Percentiles rank a stretch among this genome's conserved stretches.
Evolutionary conservation across 2,888 invertebrate species (phyloP).

Genomic region (Podabrus alpinus): DNA sequence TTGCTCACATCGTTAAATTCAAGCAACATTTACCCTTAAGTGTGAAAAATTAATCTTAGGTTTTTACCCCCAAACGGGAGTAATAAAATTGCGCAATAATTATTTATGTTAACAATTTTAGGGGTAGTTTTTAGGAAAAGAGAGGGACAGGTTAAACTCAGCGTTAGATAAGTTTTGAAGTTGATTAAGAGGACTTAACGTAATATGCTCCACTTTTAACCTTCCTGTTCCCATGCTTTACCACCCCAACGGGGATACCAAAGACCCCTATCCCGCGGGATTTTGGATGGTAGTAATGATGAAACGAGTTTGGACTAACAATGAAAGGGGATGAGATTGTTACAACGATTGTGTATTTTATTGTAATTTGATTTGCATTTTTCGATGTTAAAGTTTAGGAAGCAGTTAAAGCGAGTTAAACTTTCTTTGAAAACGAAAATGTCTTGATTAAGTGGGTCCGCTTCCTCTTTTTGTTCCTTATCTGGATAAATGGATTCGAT

Average conservation of each 20-base stretch:
- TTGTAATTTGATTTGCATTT: constrained; percentile 13
- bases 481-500: constrained; percentile 6
- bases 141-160: constrained; percentile 12
- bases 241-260: constrained; percentile 15
- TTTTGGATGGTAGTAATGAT: constrained; percentile 32
- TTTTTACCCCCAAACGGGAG: neutral
- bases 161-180: constrained; percentile 29
- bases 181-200: constrained; percentile 28
- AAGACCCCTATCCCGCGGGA: constrained; percentile 27
- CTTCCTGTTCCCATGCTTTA: constrained; percentile 12
- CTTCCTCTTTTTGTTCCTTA: neutral
- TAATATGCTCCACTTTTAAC: constrained; percentile 15
- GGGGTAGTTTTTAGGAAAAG: neutral
- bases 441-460: neutral
- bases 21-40: neutral
- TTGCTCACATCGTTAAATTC: neutral
- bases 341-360: constrained; percentile 22
- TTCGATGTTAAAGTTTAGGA: neutral
- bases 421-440: constrained; percentile 1
- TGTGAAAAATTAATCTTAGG: neutral
- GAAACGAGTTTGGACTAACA: constrained; percentile 28
- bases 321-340: constrained; percentile 32
- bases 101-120: neutral
- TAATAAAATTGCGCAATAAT: neutral
- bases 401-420: neutral